Base-by-base conservation (phyloP, 1,140 invertebrate genomes). In the Condylostylus longicornis region DNA sequence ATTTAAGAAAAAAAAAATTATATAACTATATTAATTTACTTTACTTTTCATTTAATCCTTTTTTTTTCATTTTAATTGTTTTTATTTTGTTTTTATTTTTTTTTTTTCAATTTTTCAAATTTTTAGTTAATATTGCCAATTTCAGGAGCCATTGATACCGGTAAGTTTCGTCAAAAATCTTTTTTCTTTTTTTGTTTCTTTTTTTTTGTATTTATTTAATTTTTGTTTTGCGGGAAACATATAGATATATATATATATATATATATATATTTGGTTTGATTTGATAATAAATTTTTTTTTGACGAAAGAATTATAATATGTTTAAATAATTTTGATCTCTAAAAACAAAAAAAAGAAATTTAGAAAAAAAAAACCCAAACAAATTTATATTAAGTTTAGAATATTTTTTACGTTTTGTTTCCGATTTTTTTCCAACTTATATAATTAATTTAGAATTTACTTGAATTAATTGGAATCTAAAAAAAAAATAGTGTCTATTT, bases 81-180 rank as follows among this genome's bases (percentile, higher is more conserved):
- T 42, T 42, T 35, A 28, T 27, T 42, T 45, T 44, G 12, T 30
- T 37, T 40, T 45, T 35, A 37, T 45, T 37, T 50, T 7, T n/a
- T 37, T 44, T 42, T 31, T 23, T 41, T 42, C 15, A 40, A 22
- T 33, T 32, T 22, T 10, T 22, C n/a, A n/a, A n/a, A n/a, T n/a
- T n/a, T n/a, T n/a, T n/a, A n/a, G n/a, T n/a, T n/a, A n/a, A n/a
- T n/a, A 25, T 47, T 48, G 53, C 53, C 53, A 55, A 55, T 55
- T 47, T 46, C 44, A 54, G 56, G 57, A 59, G 57, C 57, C 57
- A 59, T 59, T 59, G 54, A 46, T 51, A 58, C 59, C 56, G 52
- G 54, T 59, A 59, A 54, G 56, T 59, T 59, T 59, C 57, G 57
- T 59, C 52, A 52, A 59, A 59, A 59, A 59, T 59, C 53, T 42